A percentile compares a stretch with the other conserved stretches of the same genome.
These are phyloP conservation scores for Psittacula cyanocephala DNA, from an alignment of 2,113 vertebrate species.

Conservation along the genomic window DNA sequence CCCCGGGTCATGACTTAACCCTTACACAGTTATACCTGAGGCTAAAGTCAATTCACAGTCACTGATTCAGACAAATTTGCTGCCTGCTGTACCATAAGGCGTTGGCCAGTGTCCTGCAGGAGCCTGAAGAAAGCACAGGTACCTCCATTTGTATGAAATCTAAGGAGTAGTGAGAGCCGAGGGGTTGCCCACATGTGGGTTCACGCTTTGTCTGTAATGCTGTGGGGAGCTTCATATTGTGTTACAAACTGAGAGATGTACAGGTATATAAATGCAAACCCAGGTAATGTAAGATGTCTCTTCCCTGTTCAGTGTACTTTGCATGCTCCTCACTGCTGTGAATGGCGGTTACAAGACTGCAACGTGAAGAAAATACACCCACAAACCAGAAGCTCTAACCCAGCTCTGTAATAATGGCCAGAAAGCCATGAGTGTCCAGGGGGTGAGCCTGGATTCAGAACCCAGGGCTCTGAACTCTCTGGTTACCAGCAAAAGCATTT, in stretches of 20 bases:
- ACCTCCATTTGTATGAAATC: background rate
- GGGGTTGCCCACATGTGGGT: background rate
- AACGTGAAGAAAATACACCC: background rate
- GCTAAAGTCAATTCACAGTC: background rate
- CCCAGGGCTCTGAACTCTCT: constrained; percentile 29
- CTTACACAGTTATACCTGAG: background rate
- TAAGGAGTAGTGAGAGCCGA: fast-evolving
- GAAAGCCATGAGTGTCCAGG: background rate
- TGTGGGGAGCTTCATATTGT: background rate
- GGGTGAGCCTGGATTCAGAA: constrained; percentile 1
- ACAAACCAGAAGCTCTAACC: background rate
- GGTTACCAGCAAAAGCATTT: constrained; percentile 30
- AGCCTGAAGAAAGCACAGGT: background rate
- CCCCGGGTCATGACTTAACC: background rate
- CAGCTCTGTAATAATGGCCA: background rate
- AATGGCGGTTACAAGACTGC: background rate
- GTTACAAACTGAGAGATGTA: background rate
- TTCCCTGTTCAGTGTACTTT: background rate
- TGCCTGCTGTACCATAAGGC: background rate
- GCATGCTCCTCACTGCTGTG: background rate
- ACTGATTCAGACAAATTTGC: background rate
- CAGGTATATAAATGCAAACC: background rate
- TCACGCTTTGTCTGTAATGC: background rate
- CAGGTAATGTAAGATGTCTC: background rate
- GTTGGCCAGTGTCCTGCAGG: background rate